phyloP scores from a whole-genome alignment of 2,113 vertebrate genomes.

The Chloropsis cyanopogon region DNA sequence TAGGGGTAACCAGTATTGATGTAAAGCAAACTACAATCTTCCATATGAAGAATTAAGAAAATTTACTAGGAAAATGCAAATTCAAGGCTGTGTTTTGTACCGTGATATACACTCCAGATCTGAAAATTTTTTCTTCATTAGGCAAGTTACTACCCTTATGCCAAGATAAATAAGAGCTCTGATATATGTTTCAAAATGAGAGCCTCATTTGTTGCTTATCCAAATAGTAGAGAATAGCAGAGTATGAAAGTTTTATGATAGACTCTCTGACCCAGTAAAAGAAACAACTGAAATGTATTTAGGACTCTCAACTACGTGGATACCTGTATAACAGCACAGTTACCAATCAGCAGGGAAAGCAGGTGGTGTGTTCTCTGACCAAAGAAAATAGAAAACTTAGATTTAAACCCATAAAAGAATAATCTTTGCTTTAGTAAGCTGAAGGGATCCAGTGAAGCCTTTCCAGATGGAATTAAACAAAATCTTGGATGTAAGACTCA shows the following conservation, averaged over 20 bases:
- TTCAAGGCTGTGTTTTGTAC: not conserved
- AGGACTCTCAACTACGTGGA: not conserved
- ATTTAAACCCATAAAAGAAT: not conserved
- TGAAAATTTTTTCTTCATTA: constrained; percentile 11
- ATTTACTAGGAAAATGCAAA: not conserved
- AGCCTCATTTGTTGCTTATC: not conserved
- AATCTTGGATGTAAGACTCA: constrained; percentile 25
- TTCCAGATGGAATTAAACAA: constrained; percentile 60
- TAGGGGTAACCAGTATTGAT: not conserved
- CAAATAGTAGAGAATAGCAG: not conserved
- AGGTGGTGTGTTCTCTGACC: not conserved
- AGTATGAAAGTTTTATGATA: not conserved
- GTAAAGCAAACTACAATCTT: not conserved
- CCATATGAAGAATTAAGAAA: not conserved
- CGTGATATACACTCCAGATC: not conserved
- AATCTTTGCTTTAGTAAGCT: constrained; percentile 26
- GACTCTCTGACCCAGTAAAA: not conserved
- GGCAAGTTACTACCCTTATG: not conserved
- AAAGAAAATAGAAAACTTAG: not conserved
- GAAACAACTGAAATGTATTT: not conserved
- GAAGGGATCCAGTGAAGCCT: not conserved
- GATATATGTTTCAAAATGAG: not conserved
- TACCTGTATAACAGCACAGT: not conserved
- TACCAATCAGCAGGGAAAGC: not conserved
- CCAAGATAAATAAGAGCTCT: constrained; percentile 24